Percentiles rank a stretch among this genome's conserved stretches.
Conservation (phyloP, 1,140 invertebrate species). For the Lineus longissimus region DNA sequence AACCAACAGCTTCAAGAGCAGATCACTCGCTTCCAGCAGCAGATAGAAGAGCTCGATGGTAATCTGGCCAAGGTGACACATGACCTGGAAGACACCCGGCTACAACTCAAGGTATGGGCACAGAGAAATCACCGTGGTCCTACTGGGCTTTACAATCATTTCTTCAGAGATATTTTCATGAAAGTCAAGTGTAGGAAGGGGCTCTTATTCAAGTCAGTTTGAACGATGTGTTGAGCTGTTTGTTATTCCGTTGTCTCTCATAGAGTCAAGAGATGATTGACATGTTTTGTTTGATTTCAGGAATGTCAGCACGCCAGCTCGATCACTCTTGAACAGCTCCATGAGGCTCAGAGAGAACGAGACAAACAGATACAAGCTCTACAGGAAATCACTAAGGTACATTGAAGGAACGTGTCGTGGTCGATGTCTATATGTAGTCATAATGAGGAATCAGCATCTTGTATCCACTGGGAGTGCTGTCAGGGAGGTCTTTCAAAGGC, state of each 20-base stretch:
- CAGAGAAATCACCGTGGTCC: too few relatives aligned
- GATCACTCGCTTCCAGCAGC: constrained; percentile 27
- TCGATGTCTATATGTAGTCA: neutral
- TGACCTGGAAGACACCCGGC: constrained; percentile 35
- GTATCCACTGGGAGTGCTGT: neutral
- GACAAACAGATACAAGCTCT: constrained; percentile 39
- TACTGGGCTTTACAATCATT: neutral
- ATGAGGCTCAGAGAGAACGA: constrained; percentile 38
- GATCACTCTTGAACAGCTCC: constrained; percentile 34
- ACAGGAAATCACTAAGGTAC: constrained; percentile 45
- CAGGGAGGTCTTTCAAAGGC: too few relatives aligned
- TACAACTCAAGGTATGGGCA: constrained; percentile 39
- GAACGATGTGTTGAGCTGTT: too few relatives aligned
- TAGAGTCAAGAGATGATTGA: neutral
- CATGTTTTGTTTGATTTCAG: constrained; percentile 19
- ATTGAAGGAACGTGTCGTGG: neutral
- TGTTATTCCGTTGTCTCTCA: too few relatives aligned
- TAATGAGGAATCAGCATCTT: neutral
- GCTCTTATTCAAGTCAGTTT: too few relatives aligned
- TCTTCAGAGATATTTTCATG: neutral
- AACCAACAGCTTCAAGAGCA: constrained; percentile 46
- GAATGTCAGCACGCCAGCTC: constrained; percentile 34
- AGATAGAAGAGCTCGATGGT: constrained; percentile 30
- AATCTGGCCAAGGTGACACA: constrained; percentile 28
- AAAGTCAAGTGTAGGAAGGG: too few relatives aligned